These are phyloP conservation scores for Dichetophora obliterata DNA, from an alignment of 2,888 invertebrate genomes.

Conservation along the genomic window DNA sequence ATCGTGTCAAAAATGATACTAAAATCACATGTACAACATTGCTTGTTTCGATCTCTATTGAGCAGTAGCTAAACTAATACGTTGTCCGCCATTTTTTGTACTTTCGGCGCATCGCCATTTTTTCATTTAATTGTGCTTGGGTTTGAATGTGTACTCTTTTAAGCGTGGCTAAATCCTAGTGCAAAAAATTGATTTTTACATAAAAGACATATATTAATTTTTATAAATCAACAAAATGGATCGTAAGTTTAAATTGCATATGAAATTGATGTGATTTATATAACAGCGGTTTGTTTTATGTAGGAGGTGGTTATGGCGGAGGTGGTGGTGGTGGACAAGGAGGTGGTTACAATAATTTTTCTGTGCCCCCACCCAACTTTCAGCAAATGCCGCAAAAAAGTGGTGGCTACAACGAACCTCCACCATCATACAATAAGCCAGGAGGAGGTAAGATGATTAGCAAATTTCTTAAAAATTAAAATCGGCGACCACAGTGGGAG, in stretches of 20 bases:
- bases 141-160: background rate
- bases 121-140: conserved; percentile 25
- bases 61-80: background rate
- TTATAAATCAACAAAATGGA: conserved; percentile 52
- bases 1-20: no score
- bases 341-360: conserved; percentile 66
- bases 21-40: no score
- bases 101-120: conserved; percentile 20
- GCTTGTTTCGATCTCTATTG: no score
- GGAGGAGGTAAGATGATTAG: conserved; percentile 59
- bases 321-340: conserved; percentile 58
- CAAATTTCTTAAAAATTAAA: background rate
- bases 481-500: background rate
- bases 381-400: conserved; percentile 64
- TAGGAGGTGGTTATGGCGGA: conserved; percentile 40
- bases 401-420: conserved; percentile 66
- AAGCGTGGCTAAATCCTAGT: conserved; percentile 1
- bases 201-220: conserved; percentile 37
- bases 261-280: background rate
- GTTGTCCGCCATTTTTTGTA: conserved; percentile 11
- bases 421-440: conserved; percentile 64
- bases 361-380: conserved; percentile 67
- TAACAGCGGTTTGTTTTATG: background rate
- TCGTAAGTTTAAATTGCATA: conserved; percentile 56
- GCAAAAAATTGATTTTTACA: background rate